A percentile compares a stretch with the other conserved stretches of the same genome.
These are phyloP conservation scores for Montipora sp. DNA, from an alignment of 64 coral and sea anemone species.

Conservation along the genomic window DNA sequence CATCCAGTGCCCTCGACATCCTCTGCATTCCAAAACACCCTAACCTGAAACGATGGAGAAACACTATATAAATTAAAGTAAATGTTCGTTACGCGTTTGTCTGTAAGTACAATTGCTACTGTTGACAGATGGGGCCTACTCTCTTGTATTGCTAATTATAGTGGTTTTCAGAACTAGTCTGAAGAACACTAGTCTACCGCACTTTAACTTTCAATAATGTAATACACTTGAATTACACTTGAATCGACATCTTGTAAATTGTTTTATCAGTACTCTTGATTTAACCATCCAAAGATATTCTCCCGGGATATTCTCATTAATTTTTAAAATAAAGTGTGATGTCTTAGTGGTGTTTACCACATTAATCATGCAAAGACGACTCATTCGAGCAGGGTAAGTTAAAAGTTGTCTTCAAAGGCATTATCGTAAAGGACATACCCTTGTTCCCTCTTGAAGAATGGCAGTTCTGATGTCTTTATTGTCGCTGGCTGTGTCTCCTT, in stretches of 20 bases:
- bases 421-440: not conserved
- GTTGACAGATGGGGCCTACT: too few relatives aligned
- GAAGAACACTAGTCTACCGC: too few relatives aligned
- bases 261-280: not conserved
- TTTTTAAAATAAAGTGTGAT: too few relatives aligned
- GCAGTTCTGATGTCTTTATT: too few relatives aligned
- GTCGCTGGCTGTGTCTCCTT: too few relatives aligned
- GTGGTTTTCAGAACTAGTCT: too few relatives aligned
- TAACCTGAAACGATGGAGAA: not conserved
- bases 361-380: too few relatives aligned
- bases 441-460: not conserved
- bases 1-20: slow-evolving; percentile 26
- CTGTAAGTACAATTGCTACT: not conserved
- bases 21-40: slow-evolving; percentile 31
- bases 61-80: not conserved
- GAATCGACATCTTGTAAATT: not conserved
- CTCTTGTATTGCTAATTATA: too few relatives aligned
- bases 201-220: not conserved
- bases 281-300: not conserved
- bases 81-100: not conserved
- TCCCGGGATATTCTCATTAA: too few relatives aligned
- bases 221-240: not conserved
- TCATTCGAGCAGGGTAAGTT: not conserved
- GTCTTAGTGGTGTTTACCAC: too few relatives aligned
- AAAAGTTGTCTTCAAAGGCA: not conserved